Evolutionary conservation across 2,797 vertebrate species (phyloP), one percentile per base, ranked within the genome.

Genomic region (Melanotaenia maccullochi): DNA sequence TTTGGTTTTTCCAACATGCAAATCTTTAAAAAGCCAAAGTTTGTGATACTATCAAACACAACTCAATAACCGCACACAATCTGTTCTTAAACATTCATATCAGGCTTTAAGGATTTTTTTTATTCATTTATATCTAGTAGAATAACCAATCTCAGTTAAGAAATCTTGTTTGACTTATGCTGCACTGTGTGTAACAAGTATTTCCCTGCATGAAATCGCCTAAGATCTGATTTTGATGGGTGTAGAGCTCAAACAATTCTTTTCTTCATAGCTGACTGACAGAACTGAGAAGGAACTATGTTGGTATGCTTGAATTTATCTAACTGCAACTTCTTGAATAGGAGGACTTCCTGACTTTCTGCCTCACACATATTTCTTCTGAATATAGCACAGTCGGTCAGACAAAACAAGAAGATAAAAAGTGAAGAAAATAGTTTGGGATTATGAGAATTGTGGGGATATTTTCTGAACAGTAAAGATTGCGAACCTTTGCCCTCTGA

Each of bases 291-390:
- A 33, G 4, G 16, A 38, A 20, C 22, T 62, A 24, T 32, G 62
- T 4, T 24, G 1, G 51, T n/a, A 16, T 9, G 4, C 2, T 44
- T 54, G 49, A 2, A 28, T 36, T 61, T 18, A 47, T 73, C 0
- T 16, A 40, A 35, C 56, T 60, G 44, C 20, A 61, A 72, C 36
- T n/a, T 24, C 40, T 22, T 5, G 35, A 33, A 51, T 25, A 38
- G 72, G 69, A 82, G 81, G 74, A 85, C 75, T 71, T 87, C 78
- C 78, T 80, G 71, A 49, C 38, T 54, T 44, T 79, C 22, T 62
- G n/a, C 42, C 52, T 38, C 4, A 11, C 5, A 18, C 5, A 14
- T 20, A 11, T 11, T 30, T 8, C 40, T 6, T 9, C 22, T 38
- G n/a, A 38, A 22, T n/a, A 49, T 4, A 13, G 42, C 18, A 47